Base-by-base conservation (phyloP, 53 echinoderm and acorn worm species). In the Zoroaster sp. region DNA sequence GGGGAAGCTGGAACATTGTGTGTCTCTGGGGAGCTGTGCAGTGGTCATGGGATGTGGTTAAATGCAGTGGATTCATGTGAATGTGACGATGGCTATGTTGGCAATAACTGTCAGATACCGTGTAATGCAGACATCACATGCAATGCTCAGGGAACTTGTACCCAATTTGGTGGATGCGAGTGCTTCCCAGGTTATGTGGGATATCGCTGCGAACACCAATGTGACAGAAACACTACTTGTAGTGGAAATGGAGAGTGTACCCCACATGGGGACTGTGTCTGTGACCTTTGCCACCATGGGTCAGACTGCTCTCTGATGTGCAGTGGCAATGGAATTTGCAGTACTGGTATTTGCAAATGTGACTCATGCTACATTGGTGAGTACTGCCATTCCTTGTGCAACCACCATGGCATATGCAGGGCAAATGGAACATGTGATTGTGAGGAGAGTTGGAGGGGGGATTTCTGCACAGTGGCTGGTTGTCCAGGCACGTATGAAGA, bases 171-270 rank as follows among this genome's bases (percentile, higher is more conserved):
- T 59, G 93, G 94, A 40, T 96, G 96, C 39, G 49, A 55, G 3
- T 96, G 96, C 87, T 70, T 91, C 21, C 33, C 20, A 12, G 96
- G 96, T 2, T 96, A 75, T 89, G 96, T 94, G 12, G 96, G 96
- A 13, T 94, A 93, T 51, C 86, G 89, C 88, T 96, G 96, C 67
- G 96, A 96, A 78, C 83, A 94, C 79, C 88, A 47, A 54, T 96
- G 96, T 55, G 72, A 81, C 25, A 38, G 75, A 20, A 89, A 87
- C 31, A 89, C 83, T 40, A 92, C 96, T 1, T 96, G 96, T 28
- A 90, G 53, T 76, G 94, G 94, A 67, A 89, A 93, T 89, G 96
- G 96, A 30, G 72, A 79, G 65, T 96, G 96, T 51, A 86, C 94
- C 3, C 85, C 88, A 2, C 83, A 77, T 25, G 96, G 94, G 8